phyloP scores from a whole-genome alignment of 2,113 vertebrate species.

The Pseudois nayaur region DNA sequence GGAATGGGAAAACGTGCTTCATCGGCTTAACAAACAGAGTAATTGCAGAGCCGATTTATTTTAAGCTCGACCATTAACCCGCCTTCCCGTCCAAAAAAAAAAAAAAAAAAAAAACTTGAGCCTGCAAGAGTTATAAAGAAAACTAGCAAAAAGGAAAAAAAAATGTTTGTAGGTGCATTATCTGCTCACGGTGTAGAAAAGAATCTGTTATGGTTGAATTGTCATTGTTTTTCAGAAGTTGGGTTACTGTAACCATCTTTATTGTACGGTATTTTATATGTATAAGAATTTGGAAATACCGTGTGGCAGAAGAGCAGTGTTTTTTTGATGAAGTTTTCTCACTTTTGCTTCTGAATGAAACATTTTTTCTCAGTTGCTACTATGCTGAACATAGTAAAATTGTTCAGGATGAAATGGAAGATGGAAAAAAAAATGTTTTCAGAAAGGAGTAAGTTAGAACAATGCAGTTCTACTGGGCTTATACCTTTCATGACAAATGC shows the following conservation, averaged over 20 bases:
- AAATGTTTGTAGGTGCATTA: neutral
- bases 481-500: neutral
- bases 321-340: slow-evolving; percentile 59
- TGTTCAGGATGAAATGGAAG: slow-evolving; percentile 47
- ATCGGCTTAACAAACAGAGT: neutral
- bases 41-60: slow-evolving; percentile 20
- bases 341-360: slow-evolving; percentile 65
- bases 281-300: slow-evolving; percentile 49
- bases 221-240: slow-evolving; percentile 51
- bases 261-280: slow-evolving; percentile 29
- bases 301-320: neutral
- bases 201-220: neutral
- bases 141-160: neutral
- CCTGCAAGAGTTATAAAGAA: neutral
- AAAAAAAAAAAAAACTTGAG: neutral
- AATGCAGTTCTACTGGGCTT: neutral
- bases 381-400: slow-evolving; percentile 60
- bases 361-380: slow-evolving; percentile 58
- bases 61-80: neutral
- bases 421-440: slow-evolving; percentile 11
- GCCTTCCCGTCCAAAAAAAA: neutral
- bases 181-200: neutral
- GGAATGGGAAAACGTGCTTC: slow-evolving; percentile 28
- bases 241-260: slow-evolving; percentile 44
- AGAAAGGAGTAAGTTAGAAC: neutral